phyloP scores from a whole-genome alignment of 2,888 invertebrate genomes.

The Asteroscopus sphinx region DNA sequence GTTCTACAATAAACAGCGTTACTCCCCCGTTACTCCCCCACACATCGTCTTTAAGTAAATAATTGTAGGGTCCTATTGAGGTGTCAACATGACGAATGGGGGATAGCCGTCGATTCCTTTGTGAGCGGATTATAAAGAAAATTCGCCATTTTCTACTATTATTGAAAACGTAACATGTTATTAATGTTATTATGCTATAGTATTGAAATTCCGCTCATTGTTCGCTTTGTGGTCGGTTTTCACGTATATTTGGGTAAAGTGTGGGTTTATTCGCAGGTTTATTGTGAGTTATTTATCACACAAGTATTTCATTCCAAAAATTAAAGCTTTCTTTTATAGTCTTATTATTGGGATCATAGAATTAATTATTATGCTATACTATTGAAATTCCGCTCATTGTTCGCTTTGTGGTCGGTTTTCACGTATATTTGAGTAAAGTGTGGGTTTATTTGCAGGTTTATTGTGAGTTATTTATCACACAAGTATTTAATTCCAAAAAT shows the following conservation, averaged over 20 bases:
- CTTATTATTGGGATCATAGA: no score
- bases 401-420: constrained; percentile 26
- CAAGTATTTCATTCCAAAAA: no score
- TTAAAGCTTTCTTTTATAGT: no score
- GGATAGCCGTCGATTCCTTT: constrained; percentile 40
- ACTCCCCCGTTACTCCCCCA: constrained; percentile 31
- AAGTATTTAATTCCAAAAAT: no score
- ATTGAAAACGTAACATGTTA: constrained; percentile 50
- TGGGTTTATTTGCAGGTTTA: neutral
- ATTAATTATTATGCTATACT: constrained; percentile 45
- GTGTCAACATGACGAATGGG: constrained; percentile 76
- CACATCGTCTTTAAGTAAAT: constrained; percentile 65
- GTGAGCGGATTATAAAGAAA: constrained; percentile 54
- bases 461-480: neutral
- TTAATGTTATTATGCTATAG: constrained; percentile 42
- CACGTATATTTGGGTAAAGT: constrained; percentile 7
- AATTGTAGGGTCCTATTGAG: constrained; percentile 70
- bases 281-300: neutral
- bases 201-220: constrained; percentile 45
- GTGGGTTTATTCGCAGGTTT: neutral
- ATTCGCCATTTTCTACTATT: constrained; percentile 41
- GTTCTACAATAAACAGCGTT: constrained; percentile 31
- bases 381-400: constrained; percentile 43
- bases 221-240: constrained; percentile 26
- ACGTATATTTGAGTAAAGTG: constrained; percentile 7